Conservation (phyloP, 2,888 invertebrate species). For the Onthophagus sagittarius region DNA sequence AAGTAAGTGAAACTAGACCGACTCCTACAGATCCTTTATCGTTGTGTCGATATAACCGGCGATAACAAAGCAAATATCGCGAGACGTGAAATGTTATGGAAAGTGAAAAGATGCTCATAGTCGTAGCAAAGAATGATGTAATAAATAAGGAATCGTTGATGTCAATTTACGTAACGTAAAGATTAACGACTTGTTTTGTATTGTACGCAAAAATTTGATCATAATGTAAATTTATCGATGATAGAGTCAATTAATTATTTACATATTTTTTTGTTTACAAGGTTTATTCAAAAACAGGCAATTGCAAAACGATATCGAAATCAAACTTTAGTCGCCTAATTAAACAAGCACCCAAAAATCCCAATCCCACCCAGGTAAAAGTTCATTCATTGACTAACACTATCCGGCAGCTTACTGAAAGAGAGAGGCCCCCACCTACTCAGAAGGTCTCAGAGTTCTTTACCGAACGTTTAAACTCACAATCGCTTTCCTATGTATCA, state of each 20-base stretch:
- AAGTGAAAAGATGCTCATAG: not conserved
- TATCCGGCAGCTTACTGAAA: not conserved
- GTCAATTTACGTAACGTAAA: not conserved
- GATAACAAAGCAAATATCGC: not conserved
- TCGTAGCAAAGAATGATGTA: not conserved
- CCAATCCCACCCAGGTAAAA: constrained; percentile 7
- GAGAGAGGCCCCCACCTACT: constrained; percentile 3
- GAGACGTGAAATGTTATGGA: not conserved
- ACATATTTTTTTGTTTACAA: too few species aligned
- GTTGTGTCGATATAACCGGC: not conserved
- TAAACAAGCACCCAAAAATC: not conserved
- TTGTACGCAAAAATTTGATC: not conserved
- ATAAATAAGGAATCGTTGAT: not conserved
- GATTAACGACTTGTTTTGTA: not conserved
- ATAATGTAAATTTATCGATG: not conserved
- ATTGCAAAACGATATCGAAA: too few species aligned
- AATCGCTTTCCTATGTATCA: constrained; percentile 6
- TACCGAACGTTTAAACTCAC: not conserved
- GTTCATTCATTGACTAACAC: constrained; percentile 5
- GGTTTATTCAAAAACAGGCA: too few species aligned
- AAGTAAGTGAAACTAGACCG: not conserved
- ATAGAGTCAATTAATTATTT: not conserved
- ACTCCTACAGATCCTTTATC: not conserved
- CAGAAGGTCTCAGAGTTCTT: not conserved
- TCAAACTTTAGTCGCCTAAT: not conserved